Base-by-base conservation (phyloP, 2,113 vertebrate species). In the Speoplatyrhinus poulsoni region DNA sequence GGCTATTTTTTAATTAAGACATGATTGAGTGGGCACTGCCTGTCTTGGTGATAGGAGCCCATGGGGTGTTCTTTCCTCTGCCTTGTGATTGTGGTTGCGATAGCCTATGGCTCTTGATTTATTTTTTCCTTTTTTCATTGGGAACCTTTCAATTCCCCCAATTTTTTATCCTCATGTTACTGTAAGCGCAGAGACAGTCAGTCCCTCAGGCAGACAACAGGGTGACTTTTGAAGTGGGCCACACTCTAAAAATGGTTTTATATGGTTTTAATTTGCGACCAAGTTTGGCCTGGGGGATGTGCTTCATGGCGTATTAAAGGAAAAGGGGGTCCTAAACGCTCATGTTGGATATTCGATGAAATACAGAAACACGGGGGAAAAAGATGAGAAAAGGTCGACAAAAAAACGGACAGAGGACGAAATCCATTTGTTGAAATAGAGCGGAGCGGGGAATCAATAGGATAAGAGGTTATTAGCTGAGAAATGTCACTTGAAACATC, bases 401-500 rank as follows among this genome's bases (percentile, higher is more conserved):
- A 70, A 67, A 82, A 86, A 81, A 73, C 85, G 67, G 69, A 70
- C 70, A 46, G 72, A 67, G 69, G 65, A 81, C 70, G 82, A 67
- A 84, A 82, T 89, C 79, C 52, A 88, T 89, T 87, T 83, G 71
- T 80, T 81, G 78, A 77, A 87, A 85, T 65, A 74, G 80, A 80
- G 74, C 71, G 77, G 77, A 81, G 70, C 73, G 70, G 79, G 70
- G 76, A 84, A 89, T 90, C 85, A 80, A 89, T 87, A 81, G 88
- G 84, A 88, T 88, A 89, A 89, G 85, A 91, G 89, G 85, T 86
- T 89, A 88, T 88, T 89, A 89, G 86, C 80, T 85, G 79, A 82
- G 85, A 87, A 87, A 91, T 87, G 85, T 85, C 85, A 83, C 88
- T 86, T 82, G 87, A 86, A 87, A 83, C 86, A 87, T 90, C 32